Conservation (phyloP, 2,888 invertebrate genomes). For the Nezara viridula region DNA sequence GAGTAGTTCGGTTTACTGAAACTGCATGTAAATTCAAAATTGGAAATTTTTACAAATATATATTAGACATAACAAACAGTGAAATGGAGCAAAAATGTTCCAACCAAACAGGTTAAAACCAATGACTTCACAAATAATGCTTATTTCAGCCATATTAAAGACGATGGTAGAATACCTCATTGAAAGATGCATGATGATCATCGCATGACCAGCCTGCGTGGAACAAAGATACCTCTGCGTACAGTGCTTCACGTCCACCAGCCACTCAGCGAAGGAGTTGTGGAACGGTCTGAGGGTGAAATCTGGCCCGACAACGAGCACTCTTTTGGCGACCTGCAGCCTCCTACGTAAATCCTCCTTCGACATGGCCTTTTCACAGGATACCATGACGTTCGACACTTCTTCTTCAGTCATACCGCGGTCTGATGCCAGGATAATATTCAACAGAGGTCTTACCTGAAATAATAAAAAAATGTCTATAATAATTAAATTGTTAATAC, state of each 20-base stretch:
- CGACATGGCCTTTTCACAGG: slow-evolving; percentile 83
- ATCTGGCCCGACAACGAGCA: slow-evolving; percentile 72
- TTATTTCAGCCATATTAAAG: too few relatives aligned
- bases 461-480: neutral
- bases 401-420: slow-evolving; percentile 87
- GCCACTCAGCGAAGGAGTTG: slow-evolving; percentile 95
- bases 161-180: slow-evolving; percentile 69
- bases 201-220: slow-evolving; percentile 88
- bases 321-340: slow-evolving; percentile 80
- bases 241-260: slow-evolving; percentile 97
- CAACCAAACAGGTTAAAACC: neutral
- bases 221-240: slow-evolving; percentile 94
- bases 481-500: neutral
- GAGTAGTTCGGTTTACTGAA: too few relatives aligned
- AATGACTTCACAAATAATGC: too few relatives aligned
- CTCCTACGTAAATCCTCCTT: slow-evolving; percentile 85
- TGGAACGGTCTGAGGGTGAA: slow-evolving; percentile 84
- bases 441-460: slow-evolving; percentile 81
- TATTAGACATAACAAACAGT: neutral
- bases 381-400: slow-evolving; percentile 85
- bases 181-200: slow-evolving; percentile 83
- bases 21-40: too few relatives aligned
- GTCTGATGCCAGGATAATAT: slow-evolving; percentile 88
- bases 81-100: neutral
- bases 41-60: neutral